phyloP scores from a whole-genome alignment of 2,113 vertebrate genomes.

The Entomyzon cyanotis region DNA sequence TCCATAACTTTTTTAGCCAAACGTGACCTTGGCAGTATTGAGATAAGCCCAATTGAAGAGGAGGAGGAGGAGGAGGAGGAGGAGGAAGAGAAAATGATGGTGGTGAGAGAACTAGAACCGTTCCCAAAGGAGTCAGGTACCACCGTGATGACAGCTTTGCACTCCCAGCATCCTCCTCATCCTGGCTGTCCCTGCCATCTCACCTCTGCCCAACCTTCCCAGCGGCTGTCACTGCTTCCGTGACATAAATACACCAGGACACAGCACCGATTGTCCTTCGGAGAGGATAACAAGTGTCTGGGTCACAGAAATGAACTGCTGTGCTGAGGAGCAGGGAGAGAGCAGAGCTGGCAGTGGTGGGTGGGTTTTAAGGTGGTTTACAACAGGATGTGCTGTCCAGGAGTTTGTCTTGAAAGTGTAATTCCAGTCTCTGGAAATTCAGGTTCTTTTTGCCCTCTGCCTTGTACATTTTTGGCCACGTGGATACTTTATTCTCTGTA shows the following conservation, averaged over 20 bases:
- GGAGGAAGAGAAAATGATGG: conserved; percentile 19
- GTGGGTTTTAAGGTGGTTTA: background rate
- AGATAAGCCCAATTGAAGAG: conserved; percentile 47
- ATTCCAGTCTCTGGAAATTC: background rate
- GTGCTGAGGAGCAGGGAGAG: background rate
- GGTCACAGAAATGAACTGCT: background rate
- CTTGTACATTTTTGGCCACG: background rate
- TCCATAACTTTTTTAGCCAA: conserved; percentile 52
- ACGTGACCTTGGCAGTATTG: conserved; percentile 42
- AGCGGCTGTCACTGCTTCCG: background rate
- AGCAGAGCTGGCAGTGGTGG: background rate
- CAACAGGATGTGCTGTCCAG: background rate
- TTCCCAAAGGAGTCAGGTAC: conserved; percentile 37
- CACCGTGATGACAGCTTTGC: background rate
- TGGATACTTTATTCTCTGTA: background rate
- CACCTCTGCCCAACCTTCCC: background rate
- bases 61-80: conserved; percentile 51
- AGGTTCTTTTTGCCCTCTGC: background rate
- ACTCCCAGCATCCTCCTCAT: background rate
- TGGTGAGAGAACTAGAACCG: conserved; percentile 16
- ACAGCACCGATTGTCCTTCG: background rate
- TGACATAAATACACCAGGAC: background rate
- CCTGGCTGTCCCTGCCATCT: background rate
- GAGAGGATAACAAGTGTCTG: background rate
- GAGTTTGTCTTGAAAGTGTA: background rate